phyloP scores from a whole-genome alignment of 2,113 vertebrate species.

The Camelus bactrianus region DNA sequence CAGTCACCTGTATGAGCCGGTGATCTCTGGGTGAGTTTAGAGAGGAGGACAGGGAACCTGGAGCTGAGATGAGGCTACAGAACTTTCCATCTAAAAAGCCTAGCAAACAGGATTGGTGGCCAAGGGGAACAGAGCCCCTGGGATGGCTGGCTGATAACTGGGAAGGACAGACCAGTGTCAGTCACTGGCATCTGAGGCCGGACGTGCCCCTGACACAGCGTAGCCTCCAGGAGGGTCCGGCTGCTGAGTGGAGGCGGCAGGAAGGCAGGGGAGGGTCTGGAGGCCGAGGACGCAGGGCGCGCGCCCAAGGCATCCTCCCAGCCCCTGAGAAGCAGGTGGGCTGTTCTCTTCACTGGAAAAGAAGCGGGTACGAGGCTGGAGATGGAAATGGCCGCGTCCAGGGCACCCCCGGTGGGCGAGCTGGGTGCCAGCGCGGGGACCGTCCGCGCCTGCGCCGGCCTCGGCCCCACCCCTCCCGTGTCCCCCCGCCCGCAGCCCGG shows the following conservation, averaged over 20 bases:
- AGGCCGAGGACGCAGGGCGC: background rate
- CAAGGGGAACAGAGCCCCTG: background rate
- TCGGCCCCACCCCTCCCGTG: background rate
- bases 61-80: background rate
- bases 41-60: background rate
- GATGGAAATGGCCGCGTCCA: rapidly evolving
- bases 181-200: background rate
- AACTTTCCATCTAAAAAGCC: background rate
- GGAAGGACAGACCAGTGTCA: background rate
- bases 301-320: background rate
- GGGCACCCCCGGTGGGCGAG: background rate
- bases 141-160: background rate
- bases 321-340: background rate
- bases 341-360: background rate
- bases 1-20: background rate
- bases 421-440: background rate
- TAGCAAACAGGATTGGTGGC: background rate
- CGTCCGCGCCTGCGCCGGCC: background rate
- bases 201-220: background rate
- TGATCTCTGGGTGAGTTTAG: background rate
- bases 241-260: too few relatives aligned
- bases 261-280: background rate
- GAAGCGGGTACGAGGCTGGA: background rate
- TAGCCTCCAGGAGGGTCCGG: background rate
- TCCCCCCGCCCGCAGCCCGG: too few relatives aligned